Percentiles rank a stretch among this genome's conserved stretches.
These are phyloP conservation scores for Sericinus montela DNA, from an alignment of 2,888 invertebrate genomes.

Conservation along the genomic window DNA sequence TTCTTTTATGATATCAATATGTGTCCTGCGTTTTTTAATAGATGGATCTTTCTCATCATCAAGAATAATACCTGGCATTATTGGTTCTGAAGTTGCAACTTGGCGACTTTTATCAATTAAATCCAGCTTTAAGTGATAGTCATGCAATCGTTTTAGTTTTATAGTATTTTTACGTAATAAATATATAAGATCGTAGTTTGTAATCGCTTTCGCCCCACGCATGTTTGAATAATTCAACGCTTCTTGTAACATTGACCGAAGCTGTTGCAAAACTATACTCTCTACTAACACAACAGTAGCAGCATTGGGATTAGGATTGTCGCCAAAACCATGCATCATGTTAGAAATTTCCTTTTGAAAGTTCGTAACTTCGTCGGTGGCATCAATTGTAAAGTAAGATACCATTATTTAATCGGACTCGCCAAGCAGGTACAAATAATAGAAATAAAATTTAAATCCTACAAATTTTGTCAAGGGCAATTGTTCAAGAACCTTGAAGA, in stretches of 20 bases:
- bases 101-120: constrained; percentile 55
- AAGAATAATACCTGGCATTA: constrained; percentile 48
- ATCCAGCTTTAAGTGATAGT: constrained; percentile 83
- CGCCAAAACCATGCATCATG: constrained; percentile 97
- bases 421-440: too few relatives aligned
- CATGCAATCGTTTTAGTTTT: constrained; percentile 86
- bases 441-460: too few relatives aligned
- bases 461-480: too few relatives aligned
- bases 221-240: constrained; percentile 83
- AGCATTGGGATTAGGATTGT: constrained; percentile 88
- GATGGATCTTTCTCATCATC: constrained; percentile 76
- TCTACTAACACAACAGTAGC: constrained; percentile 92
- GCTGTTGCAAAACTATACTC: constrained; percentile 89
- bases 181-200: constrained; percentile 86
- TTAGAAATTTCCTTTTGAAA: constrained; percentile 86
- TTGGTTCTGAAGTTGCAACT: constrained; percentile 38
- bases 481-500: too few relatives aligned
- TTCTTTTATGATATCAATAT: constrained; percentile 73
- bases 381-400: constrained; percentile 61
- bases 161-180: constrained; percentile 89
- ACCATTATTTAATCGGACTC: constrained; percentile 41
- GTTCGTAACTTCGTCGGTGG: constrained; percentile 48
- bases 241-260: constrained; percentile 87
- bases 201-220: constrained; percentile 79
- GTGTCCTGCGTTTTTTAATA: constrained; percentile 60